Conservation (phyloP, 2,888 invertebrate species). For the Ligdia adustata region DNA sequence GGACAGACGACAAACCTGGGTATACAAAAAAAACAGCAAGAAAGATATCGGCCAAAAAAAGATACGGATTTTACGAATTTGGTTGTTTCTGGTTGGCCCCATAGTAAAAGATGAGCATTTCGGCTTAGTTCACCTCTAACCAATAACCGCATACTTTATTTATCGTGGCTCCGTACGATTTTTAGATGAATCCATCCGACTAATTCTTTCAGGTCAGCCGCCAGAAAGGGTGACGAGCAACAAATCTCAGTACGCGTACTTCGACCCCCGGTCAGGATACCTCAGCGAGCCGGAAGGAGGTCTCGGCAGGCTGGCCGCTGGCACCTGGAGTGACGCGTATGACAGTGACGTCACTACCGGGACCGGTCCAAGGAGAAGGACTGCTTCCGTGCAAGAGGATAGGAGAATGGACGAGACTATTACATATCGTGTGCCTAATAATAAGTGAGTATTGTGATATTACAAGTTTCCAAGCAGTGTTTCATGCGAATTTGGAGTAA, state of each 20-base stretch:
- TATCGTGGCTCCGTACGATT: too few relatives aligned
- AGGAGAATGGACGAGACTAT: constrained; percentile 61
- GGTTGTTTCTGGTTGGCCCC: too few relatives aligned
- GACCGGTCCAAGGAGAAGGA: constrained; percentile 63
- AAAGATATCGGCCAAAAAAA: too few relatives aligned
- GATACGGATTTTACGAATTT: too few relatives aligned
- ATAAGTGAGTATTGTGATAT: constrained; percentile 68
- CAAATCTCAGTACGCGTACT: constrained; percentile 79
- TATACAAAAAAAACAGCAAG: too few relatives aligned
- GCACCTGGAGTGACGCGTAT: constrained; percentile 75
- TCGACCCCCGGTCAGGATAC: constrained; percentile 80
- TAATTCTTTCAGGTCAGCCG: constrained; percentile 53
- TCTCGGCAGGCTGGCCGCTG: constrained; percentile 57
- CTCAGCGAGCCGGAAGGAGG: constrained; percentile 80
- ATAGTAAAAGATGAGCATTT: too few relatives aligned
- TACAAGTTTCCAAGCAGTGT: too few relatives aligned
- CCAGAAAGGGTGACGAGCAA: constrained; percentile 66
- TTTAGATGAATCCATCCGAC: background rate
- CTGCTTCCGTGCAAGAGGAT: constrained; percentile 76
- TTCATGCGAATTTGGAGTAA: too few relatives aligned
- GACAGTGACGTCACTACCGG: constrained; percentile 74
- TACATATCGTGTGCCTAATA: constrained; percentile 66
- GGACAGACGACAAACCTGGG: too few relatives aligned
- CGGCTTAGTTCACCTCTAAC: too few relatives aligned
- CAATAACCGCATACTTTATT: too few relatives aligned